A percentile compares a stretch with the other conserved stretches of the same genome.
phyloP scores from a whole-genome alignment of 2,113 vertebrate species.

The Bufo bufo region DNA sequence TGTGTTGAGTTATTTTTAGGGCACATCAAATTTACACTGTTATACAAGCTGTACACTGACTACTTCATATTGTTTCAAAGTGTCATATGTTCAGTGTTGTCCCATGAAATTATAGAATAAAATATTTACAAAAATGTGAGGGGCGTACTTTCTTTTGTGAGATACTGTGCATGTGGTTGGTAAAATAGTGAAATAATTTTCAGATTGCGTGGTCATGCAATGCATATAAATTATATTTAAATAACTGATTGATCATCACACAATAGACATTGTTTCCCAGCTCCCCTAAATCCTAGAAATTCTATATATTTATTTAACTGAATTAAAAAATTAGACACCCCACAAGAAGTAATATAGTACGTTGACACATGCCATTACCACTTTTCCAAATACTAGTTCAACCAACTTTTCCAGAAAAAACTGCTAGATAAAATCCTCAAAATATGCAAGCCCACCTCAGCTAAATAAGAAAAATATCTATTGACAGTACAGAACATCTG shows the following conservation, averaged over 20 bases:
- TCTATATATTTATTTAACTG: constrained; percentile 31
- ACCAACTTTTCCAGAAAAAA: neutral
- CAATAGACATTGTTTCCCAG: neutral
- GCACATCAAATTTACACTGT: too few species aligned
- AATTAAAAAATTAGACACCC: neutral
- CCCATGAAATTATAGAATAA: too few species aligned
- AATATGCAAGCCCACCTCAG: constrained; percentile 1
- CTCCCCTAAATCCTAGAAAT: neutral
- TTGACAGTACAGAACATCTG: constrained; percentile 23
- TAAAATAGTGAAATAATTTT: constrained; percentile 1
- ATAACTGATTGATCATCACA: neutral
- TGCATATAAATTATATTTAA: constrained; percentile 16
- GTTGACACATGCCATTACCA: constrained; percentile 24
- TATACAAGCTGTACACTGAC: too few species aligned
- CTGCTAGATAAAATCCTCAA: constrained; percentile 1
- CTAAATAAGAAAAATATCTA: constrained; percentile 33
- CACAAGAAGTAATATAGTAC: neutral
- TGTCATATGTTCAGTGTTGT: too few species aligned
- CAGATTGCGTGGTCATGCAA: neutral
- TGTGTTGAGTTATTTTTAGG: too few species aligned
- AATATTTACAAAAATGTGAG: too few species aligned
- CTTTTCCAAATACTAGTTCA: constrained; percentile 18
- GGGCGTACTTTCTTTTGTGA: too few species aligned
- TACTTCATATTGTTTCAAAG: too few species aligned
- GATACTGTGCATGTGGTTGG: neutral